Evolutionary conservation across 2,797 vertebrate species (phyloP), one percentile per base, ranked within the genome.

Genomic region (Sternotherus odoratus): DNA sequence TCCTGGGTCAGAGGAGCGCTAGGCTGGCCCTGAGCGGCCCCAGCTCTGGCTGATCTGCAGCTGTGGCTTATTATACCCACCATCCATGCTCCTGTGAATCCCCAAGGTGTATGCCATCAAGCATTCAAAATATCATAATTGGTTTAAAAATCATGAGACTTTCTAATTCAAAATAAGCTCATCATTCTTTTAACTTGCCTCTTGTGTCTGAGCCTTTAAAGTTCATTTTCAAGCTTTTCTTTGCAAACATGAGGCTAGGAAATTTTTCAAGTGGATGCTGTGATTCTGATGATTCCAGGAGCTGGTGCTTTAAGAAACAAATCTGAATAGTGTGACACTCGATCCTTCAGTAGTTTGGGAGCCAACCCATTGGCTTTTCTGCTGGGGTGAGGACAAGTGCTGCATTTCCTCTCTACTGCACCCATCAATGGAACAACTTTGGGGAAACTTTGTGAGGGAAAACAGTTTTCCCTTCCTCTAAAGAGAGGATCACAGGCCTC

Each of bases 311-410:
- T 43, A 23, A 75, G 48, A 56, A 88, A 91, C 39, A 75, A 79
- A 77, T 77, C 15, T 4, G 57, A 2, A 77, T 26, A 77, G 12
- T 23, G 85, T 87, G 33, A 6, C 82, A n/a, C 75, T 85, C 1
- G 33, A 88, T 80, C 82, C 84, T 94, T 74, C 46, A 93, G 85
- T 69, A 90, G 24, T 94, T 94, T 87, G 69, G 75, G 88, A 78
- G 86, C 49, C 83, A 94, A 95, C 92, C 5, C 53, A 83, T 82
- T 79, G 88, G 90, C 92, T 94, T 74, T 74, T 74, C 23, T 74
- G 86, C 86, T 94, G 28, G 15, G 87, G 49, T 57, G 88, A 82
- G 82, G 86, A 56, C 5, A 82, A 66, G 83, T 23, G 39, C 33
- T 51, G 69, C n/a, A 36, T 36, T 66, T 66, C 16, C 63, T n/a